phyloP scores from a whole-genome alignment of 35 echinoderm and acorn worm genomes.

The Acanthaster planci region DNA sequence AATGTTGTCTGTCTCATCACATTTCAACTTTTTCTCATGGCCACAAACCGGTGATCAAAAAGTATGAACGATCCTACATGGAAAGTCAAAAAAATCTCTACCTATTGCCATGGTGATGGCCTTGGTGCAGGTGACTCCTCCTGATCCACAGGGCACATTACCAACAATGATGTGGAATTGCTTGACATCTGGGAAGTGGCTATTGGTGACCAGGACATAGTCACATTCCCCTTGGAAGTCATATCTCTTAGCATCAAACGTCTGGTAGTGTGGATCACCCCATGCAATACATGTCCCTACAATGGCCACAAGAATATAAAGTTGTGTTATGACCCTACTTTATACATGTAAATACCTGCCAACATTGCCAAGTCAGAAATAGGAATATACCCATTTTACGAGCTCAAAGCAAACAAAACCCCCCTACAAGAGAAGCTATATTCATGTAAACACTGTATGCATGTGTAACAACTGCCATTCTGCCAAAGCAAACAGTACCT shows the following conservation, averaged over 20 bases:
- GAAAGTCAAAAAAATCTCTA: constrained; percentile 12
- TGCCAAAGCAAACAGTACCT: too few species aligned
- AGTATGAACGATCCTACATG: neutral
- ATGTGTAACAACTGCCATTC: too few species aligned
- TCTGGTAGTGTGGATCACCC: constrained; percentile 88
- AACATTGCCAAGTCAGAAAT: too few species aligned
- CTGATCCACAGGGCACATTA: constrained; percentile 79
- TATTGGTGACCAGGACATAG: constrained; percentile 64
- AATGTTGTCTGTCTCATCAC: too few species aligned
- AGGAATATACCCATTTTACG: too few species aligned
- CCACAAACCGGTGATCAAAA: neutral
- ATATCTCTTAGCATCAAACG: constrained; percentile 74
- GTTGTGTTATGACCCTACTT: neutral
- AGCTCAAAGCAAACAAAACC: too few species aligned
- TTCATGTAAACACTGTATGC: too few species aligned
- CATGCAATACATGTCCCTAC: constrained; percentile 72
- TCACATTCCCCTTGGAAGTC: constrained; percentile 89
- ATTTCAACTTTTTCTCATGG: neutral
- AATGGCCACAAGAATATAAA: neutral
- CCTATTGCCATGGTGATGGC: constrained; percentile 73
- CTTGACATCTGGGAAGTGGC: constrained; percentile 14
- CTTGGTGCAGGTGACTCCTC: constrained; percentile 86
- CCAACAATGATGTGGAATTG: constrained; percentile 64
- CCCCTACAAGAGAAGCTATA: too few species aligned
- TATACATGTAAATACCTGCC: too few species aligned